Percentiles rank a stretch among this genome's conserved stretches.
These are phyloP conservation scores for Ailuropoda melanoleuca DNA, from an alignment of 2,113 vertebrate species.

Conservation along the genomic window DNA sequence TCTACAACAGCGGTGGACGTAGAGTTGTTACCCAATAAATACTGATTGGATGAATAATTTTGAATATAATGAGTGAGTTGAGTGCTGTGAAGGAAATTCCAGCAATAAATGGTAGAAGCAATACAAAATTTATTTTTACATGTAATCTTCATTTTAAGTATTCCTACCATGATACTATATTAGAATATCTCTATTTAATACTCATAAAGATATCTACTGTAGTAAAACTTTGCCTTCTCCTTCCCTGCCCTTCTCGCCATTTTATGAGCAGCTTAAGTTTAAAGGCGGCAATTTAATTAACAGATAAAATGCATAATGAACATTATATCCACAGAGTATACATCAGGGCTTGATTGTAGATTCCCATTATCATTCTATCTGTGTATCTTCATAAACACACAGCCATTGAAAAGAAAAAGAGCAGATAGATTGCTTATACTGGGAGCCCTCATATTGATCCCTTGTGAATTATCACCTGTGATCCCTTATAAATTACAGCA, in stretches of 20 bases:
- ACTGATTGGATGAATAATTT: neutral
- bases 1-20: neutral
- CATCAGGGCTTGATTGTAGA: neutral
- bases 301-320: neutral
- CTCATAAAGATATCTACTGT: neutral
- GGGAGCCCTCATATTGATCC: neutral
- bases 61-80: neutral
- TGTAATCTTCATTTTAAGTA: neutral
- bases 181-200: neutral
- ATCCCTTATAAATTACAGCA: neutral
- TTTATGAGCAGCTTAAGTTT: neutral
- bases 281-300: neutral
- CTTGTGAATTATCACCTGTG: neutral
- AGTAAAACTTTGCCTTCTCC: neutral
- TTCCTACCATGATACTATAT: neutral
- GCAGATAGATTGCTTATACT: neutral
- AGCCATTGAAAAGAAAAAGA: neutral
- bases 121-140: neutral
- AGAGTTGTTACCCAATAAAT: neutral
- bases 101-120: neutral
- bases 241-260: neutral
- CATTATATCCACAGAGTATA: neutral
- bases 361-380: neutral
- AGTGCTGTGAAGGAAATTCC: neutral
- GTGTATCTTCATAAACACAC: neutral